Conservation (phyloP, 1,140 invertebrate species). For the Brachionus calyciflorus region DNA sequence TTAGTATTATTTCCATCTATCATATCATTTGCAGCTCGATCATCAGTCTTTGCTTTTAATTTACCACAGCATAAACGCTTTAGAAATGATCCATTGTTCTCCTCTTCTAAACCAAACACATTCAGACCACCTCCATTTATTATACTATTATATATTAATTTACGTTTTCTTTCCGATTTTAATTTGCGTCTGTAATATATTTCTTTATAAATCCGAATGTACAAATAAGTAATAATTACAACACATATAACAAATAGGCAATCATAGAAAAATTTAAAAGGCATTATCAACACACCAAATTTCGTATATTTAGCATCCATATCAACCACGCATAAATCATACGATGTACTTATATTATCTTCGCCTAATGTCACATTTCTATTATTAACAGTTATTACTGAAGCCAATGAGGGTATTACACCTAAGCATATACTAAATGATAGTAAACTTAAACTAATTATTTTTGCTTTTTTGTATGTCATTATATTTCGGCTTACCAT, state of each 20-base stretch:
- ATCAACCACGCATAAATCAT: neutral
- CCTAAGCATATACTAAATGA: conserved; percentile 53
- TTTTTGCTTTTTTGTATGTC: conserved; percentile 52
- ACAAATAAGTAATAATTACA: conserved; percentile 18
- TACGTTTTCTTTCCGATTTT: neutral
- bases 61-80: neutral
- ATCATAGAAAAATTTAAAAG: conserved; percentile 41
- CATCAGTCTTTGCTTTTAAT: neutral
- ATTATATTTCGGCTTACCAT: conserved; percentile 55
- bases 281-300: conserved; percentile 12
- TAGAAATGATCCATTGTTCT: neutral
- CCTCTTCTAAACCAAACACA: neutral
- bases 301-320: neutral
- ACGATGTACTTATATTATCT: neutral
- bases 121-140: conserved; percentile 20
- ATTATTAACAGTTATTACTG: neutral
- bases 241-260: neutral
- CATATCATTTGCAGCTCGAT: neutral
- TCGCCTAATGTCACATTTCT: neutral
- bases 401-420: conserved; percentile 51
- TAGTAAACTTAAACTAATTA: conserved; percentile 52
- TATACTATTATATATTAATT: conserved; percentile 9
- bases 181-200: conserved; percentile 23
- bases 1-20: neutral
- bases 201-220: conserved; percentile 32